Percentiles rank a stretch among this genome's conserved stretches.
Evolutionary conservation across 2,113 vertebrate species (phyloP).

Genomic region (Microcebus ravelobensis): DNA sequence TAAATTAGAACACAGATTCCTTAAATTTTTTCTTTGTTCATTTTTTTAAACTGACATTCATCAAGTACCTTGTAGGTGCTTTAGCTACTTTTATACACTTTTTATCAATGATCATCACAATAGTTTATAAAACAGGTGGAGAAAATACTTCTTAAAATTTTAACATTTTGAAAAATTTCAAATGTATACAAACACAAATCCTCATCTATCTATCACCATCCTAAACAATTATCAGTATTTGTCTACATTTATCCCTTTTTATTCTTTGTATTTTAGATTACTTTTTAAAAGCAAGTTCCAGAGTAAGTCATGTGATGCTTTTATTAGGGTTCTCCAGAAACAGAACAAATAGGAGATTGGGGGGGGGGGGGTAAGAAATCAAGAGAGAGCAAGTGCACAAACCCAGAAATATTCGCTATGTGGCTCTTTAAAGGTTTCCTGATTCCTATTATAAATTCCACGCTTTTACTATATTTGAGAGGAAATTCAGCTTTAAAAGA

Average conservation of each 20-base stretch:
- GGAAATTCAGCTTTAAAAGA: slow-evolving; percentile 33
- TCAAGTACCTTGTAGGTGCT: neutral
- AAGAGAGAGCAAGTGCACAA: too few species aligned
- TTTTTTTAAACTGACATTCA: neutral
- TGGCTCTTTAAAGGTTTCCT: neutral
- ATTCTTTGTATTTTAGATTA: slow-evolving; percentile 37
- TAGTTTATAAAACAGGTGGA: neutral
- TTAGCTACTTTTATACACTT: neutral
- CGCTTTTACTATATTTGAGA: neutral
- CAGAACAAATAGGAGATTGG: too few species aligned
- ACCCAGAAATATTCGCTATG: neutral
- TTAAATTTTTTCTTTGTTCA: neutral
- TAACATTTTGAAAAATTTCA: slow-evolving; percentile 1
- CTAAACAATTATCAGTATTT: neutral
- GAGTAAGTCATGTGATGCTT: neutral
- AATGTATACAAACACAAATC: neutral
- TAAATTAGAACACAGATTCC: neutral
- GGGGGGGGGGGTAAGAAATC: too few species aligned
- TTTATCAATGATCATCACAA: neutral
- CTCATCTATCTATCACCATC: neutral
- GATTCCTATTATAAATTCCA: neutral
- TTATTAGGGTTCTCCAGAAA: too few species aligned
- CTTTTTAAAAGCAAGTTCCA: slow-evolving; percentile 34
- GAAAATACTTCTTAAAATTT: neutral
- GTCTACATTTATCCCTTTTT: neutral